Conservation (phyloP, 2,113 vertebrate species). For the Phylloscopus trochiloides region DNA sequence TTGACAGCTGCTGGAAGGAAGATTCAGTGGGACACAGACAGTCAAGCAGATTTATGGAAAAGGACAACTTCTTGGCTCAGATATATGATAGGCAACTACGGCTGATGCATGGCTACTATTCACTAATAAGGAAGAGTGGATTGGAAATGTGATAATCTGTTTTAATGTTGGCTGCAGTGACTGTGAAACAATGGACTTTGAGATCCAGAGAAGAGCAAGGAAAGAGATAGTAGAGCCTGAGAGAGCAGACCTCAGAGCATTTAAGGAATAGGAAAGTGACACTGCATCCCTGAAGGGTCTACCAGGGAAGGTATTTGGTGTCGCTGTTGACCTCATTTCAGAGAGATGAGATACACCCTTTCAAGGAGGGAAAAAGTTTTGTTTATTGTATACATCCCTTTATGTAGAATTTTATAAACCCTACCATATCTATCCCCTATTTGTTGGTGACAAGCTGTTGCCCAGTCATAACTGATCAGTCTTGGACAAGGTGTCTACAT, state of each 20-base stretch:
- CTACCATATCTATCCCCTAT: not conserved
- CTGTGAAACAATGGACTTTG: not conserved
- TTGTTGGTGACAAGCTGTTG: not conserved
- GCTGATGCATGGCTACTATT: not conserved
- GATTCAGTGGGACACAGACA: fast-evolving
- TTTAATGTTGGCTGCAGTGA: not conserved
- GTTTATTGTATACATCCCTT: not conserved
- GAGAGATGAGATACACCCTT: not conserved
- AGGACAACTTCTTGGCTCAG: not conserved
- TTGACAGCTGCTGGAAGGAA: not conserved
- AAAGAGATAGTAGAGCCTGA: not conserved
- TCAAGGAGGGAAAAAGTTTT: not conserved
- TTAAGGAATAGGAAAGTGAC: not conserved
- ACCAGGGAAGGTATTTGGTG: not conserved
- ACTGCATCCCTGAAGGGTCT: not conserved
- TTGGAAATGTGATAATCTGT: not conserved
- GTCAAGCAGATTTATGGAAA: not conserved
- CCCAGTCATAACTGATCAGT: not conserved
- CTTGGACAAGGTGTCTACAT: not conserved
- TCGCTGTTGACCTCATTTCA: not conserved
- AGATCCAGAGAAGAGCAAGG: not conserved
- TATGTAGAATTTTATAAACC: not conserved
- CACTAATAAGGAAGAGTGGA: not conserved
- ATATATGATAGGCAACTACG: not conserved
- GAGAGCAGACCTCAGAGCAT: not conserved